Evolutionary conservation across 2,797 vertebrate genomes (phyloP).

Genomic region (Chiloscyllium punctatum): DNA sequence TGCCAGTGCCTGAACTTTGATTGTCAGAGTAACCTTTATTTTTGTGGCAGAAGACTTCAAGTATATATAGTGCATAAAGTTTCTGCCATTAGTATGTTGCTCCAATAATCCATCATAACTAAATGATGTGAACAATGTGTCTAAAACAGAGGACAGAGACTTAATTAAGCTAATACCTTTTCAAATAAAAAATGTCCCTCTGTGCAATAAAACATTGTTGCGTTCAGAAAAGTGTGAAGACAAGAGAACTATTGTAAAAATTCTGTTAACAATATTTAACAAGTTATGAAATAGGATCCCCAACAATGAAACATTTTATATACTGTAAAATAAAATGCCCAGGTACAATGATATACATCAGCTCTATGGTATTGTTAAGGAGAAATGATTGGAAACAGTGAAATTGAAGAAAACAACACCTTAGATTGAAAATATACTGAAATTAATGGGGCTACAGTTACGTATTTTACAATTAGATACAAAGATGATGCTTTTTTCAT

Average conservation of each 20-base stretch:
- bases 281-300: not conserved
- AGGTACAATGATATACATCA: constrained; percentile 17
- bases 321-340: not conserved
- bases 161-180: not conserved
- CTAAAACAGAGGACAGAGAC: not conserved
- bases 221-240: not conserved
- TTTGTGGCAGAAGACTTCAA: not conserved
- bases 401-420: not conserved
- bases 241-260: not conserved
- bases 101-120: not conserved
- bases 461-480: not conserved
- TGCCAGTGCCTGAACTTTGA: not conserved
- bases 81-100: not conserved
- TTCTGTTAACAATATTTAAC: not conserved
- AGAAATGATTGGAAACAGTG: not conserved
- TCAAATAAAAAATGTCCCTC: not conserved
- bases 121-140: not conserved
- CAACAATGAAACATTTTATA: constrained; percentile 1
- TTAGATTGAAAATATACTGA: not conserved
- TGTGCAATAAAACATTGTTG: not conserved
- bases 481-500: not conserved
- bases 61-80: not conserved
- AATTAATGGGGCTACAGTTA: constrained; percentile 3
- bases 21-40: not conserved
- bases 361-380: not conserved